These are phyloP conservation scores for Callimorpha dominula DNA, from an alignment of 2,888 invertebrate species.

Conservation along the genomic window DNA sequence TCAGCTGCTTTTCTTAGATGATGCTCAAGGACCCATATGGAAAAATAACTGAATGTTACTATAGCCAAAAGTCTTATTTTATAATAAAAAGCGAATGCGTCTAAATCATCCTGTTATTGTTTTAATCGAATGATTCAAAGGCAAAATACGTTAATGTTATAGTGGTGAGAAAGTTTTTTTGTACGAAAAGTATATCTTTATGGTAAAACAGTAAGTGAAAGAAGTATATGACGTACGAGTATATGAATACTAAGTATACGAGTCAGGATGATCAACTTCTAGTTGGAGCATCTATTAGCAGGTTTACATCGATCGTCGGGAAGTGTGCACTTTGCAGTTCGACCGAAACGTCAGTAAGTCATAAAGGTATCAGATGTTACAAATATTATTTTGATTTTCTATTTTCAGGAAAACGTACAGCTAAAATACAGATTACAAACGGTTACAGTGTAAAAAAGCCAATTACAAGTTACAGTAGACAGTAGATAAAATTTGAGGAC, in stretches of 20 bases:
- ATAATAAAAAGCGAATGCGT: neutral
- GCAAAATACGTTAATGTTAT: neutral
- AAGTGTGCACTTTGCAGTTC: too few species aligned
- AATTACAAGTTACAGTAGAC: too few species aligned
- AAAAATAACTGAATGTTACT: constrained; percentile 11
- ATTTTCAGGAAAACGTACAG: too few species aligned
- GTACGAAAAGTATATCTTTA: neutral
- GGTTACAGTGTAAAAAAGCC: too few species aligned
- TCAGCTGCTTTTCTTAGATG: constrained; percentile 17
- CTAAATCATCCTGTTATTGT: neutral
- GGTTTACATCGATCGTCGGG: neutral
- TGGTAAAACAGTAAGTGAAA: too few species aligned
- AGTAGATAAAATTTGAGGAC: too few species aligned
- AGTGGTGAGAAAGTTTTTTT: neutral
- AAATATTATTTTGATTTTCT: too few species aligned
- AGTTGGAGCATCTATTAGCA: neutral
- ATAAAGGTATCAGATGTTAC: neutral
- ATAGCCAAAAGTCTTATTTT: neutral
- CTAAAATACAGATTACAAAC: too few species aligned
- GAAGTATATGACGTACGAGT: too few species aligned
- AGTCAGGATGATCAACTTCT: neutral
- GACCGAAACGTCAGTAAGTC: too few species aligned
- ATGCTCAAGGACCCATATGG: constrained; percentile 8
- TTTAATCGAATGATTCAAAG: neutral
- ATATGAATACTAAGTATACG: too few species aligned